phyloP scores from a whole-genome alignment of 2,888 invertebrate species.

The Dusona sp. region DNA sequence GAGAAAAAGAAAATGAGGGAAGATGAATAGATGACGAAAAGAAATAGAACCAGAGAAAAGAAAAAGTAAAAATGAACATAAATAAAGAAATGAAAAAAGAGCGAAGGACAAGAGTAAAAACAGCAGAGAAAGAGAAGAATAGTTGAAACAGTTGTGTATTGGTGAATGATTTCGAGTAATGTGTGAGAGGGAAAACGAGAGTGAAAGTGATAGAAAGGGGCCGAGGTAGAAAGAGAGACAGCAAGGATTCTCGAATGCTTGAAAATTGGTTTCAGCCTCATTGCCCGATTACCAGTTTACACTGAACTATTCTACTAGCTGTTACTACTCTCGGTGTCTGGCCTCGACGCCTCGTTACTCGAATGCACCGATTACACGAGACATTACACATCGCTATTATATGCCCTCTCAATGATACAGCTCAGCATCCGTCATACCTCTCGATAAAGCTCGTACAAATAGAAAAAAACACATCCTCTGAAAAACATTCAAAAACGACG shows the following conservation, averaged over 20 bases:
- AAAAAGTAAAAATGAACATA: neutral
- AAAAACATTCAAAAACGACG: neutral
- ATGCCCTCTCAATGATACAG: conserved; percentile 51
- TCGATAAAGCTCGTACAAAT: conserved; percentile 28
- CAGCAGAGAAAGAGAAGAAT: neutral
- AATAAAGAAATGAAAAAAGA: neutral
- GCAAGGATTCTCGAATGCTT: conserved; percentile 50
- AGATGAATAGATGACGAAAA: neutral
- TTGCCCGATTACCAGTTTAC: conserved; percentile 39
- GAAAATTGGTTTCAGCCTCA: conserved; percentile 60
- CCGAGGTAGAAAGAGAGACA: conserved; percentile 24
- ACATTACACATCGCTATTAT: conserved; percentile 59
- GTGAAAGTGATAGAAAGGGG: neutral
- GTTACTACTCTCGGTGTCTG: conserved; percentile 42
- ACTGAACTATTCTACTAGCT: conserved; percentile 34
- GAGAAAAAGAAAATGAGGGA: neutral
- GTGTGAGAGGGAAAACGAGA: neutral
- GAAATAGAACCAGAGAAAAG: neutral
- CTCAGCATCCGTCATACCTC: conserved; percentile 41
- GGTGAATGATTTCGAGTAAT: neutral
- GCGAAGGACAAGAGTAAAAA: neutral
- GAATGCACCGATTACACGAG: conserved; percentile 63
- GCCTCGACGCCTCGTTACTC: conserved; percentile 65
- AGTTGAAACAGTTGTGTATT: neutral
- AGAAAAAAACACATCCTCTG: conserved; percentile 3